Percentiles rank a stretch among this genome's conserved stretches.
These are phyloP conservation scores for Drosophila tanythrix DNA, from an alignment of 2,888 invertebrate genomes.

Conservation along the genomic window DNA sequence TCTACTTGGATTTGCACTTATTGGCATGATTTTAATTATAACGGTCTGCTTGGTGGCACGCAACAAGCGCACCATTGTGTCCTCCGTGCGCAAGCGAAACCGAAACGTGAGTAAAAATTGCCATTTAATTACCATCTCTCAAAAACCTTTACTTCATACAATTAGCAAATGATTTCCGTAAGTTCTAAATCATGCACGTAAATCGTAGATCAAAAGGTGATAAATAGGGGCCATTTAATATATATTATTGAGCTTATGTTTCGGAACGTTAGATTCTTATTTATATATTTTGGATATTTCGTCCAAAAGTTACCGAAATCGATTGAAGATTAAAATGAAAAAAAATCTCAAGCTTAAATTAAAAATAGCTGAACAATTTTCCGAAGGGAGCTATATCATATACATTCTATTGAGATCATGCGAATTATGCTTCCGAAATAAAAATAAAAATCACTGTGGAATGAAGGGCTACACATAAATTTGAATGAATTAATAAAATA, in stretches of 20 bases:
- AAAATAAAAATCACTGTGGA: neutral
- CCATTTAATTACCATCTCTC: slow-evolving; percentile 56
- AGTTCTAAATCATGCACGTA: neutral
- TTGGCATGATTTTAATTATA: slow-evolving; percentile 86
- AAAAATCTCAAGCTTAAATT: neutral
- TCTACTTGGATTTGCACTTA: slow-evolving; percentile 85
- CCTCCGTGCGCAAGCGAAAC: slow-evolving; percentile 83
- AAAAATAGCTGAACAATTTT: neutral
- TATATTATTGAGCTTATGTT: neutral
- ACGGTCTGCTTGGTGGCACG: slow-evolving; percentile 86
- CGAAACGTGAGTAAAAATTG: slow-evolving; percentile 82
- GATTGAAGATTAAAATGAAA: neutral
- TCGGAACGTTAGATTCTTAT: neutral
- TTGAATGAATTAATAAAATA: neutral
- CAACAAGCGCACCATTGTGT: slow-evolving; percentile 83
- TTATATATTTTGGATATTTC: neutral
- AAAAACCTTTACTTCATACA: slow-evolving; percentile 30
- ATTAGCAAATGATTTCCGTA: neutral
- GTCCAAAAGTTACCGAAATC: neutral
- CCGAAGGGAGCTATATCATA: neutral
- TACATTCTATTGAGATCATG: neutral
- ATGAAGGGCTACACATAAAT: neutral
- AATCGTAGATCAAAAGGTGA: neutral
- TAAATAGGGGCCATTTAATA: neutral
- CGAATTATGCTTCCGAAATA: neutral